A percentile compares a stretch with the other conserved stretches of the same genome.
Evolutionary conservation across 2,797 vertebrate genomes (phyloP).

Genomic region (Propithecus perrieri): DNA sequence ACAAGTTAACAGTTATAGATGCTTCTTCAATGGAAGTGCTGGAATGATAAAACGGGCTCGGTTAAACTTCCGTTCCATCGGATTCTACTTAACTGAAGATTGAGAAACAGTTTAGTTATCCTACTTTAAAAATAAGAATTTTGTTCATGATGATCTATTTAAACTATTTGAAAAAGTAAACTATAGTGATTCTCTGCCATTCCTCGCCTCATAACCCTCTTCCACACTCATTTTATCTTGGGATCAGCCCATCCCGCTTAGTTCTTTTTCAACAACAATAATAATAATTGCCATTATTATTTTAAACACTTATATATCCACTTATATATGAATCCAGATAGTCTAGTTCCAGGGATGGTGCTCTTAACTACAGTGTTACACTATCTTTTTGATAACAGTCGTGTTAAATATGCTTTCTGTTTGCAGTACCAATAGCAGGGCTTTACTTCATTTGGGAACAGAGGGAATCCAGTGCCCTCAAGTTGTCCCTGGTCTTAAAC

Average conservation of each 20-base stretch:
- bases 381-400: background rate
- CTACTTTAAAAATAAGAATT: background rate
- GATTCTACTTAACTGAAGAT: background rate
- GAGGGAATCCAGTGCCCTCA: background rate
- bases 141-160: background rate
- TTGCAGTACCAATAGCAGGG: background rate
- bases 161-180: background rate
- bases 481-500: background rate
- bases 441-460: background rate
- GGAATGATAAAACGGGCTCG: background rate
- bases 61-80: conserved; percentile 4
- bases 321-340: background rate
- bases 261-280: background rate
- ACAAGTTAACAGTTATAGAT: background rate
- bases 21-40: background rate
- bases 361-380: background rate
- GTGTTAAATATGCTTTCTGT: background rate
- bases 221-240: background rate
- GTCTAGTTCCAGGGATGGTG: background rate
- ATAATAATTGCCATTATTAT: background rate
- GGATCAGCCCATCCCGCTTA: background rate
- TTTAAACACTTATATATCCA: background rate
- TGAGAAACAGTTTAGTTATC: background rate
- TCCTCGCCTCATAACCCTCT: background rate
- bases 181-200: background rate